Evolutionary conservation across 1,140 invertebrate genomes (phyloP).

Genomic region (Cyclina sinensis): DNA sequence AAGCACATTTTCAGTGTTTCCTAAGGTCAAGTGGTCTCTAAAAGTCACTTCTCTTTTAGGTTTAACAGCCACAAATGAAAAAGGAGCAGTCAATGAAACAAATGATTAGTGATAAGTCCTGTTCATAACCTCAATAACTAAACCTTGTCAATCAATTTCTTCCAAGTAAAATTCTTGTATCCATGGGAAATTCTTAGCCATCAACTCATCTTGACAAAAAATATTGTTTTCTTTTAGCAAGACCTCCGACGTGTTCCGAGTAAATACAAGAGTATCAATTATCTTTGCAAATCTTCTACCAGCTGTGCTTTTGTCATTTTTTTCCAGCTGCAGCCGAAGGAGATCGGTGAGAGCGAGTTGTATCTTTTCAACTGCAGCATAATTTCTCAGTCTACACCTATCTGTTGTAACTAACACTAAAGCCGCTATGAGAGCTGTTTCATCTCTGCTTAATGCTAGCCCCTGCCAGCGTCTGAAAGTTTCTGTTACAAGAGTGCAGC

Average conservation of each 20-base stretch:
- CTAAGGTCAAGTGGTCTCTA: too few species aligned
- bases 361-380: background rate
- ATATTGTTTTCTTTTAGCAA: slow-evolving; percentile 36
- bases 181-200: slow-evolving; percentile 31
- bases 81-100: too few species aligned
- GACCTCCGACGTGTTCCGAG: background rate
- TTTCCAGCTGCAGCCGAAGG: background rate
- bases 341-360: background rate
- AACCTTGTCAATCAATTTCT: background rate
- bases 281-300: slow-evolving; percentile 32
- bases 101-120: too few species aligned
- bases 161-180: slow-evolving; percentile 36
- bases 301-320: background rate
- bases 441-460: slow-evolving; percentile 9
- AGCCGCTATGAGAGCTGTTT: slow-evolving; percentile 26
- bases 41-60: too few species aligned
- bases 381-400: slow-evolving; percentile 36
- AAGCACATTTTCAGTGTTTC: too few species aligned
- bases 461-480: background rate
- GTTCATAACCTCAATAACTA: too few species aligned
- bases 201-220: slow-evolving; percentile 41
- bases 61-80: too few species aligned
- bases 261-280: background rate
- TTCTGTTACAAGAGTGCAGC: background rate
- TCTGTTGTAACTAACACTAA: slow-evolving; percentile 35